Conservation (phyloP, 2,888 invertebrate species). For the Drosophila meridiana region DNA sequence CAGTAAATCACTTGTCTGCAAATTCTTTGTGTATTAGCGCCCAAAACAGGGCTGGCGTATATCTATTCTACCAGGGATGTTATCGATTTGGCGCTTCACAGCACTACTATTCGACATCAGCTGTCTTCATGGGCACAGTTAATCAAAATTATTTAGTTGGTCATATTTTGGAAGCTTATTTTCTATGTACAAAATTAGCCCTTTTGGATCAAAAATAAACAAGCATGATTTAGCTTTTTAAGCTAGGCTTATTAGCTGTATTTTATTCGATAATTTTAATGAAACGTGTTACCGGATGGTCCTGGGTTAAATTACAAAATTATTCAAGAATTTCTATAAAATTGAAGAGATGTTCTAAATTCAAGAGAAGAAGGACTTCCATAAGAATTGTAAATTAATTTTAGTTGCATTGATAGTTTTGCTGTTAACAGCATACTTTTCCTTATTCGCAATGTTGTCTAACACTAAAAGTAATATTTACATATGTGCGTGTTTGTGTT, state of each 20-base stretch:
- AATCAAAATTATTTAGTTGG: neutral
- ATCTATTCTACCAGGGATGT: slow-evolving; percentile 15
- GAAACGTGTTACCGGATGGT: neutral
- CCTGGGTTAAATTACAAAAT: neutral
- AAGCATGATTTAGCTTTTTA: neutral
- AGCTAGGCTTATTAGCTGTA: neutral
- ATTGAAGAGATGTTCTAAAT: neutral
- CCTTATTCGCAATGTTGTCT: slow-evolving; percentile 1
- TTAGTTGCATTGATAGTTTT: neutral
- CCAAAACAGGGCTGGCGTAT: slow-evolving; percentile 43
- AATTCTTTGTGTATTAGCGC: slow-evolving; percentile 54
- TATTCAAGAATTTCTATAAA: neutral
- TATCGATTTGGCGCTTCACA: neutral
- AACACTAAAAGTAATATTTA: slow-evolving; percentile 20
- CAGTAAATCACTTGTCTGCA: slow-evolving; percentile 32
- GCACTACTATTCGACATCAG: neutral
- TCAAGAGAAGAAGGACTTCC: neutral
- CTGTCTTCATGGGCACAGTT: neutral
- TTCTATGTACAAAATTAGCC: neutral
- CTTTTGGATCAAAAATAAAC: neutral
- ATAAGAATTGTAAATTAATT: neutral
- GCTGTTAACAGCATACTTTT: slow-evolving; percentile 15
- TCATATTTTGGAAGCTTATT: neutral
- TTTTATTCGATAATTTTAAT: neutral
- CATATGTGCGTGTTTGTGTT: neutral